A percentile compares a stretch with the other conserved stretches of the same genome.
Conservation (phyloP, 2,888 invertebrate species). For the Gymnoscelis rufifasciata region DNA sequence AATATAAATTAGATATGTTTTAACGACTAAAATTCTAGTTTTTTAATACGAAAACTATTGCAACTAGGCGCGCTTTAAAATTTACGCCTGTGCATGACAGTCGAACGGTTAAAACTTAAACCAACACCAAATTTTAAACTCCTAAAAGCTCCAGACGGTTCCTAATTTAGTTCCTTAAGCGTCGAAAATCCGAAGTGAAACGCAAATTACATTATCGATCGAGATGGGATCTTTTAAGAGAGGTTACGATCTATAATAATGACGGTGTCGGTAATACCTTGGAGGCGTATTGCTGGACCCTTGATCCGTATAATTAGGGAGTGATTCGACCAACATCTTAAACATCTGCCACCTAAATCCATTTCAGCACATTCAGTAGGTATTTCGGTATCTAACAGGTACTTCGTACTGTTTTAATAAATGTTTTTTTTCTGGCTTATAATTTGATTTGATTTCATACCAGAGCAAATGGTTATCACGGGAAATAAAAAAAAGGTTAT, state of each 20-base stretch:
- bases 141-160: not conserved
- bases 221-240: constrained; percentile 20
- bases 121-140: not conserved
- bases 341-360: constrained; percentile 24
- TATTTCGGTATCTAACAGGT: too few relatives aligned
- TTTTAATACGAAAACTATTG: too few relatives aligned
- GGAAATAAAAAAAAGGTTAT: too few relatives aligned
- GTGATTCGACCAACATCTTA: constrained; percentile 37
- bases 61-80: too few relatives aligned
- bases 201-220: constrained; percentile 17
- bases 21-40: too few relatives aligned
- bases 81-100: too few relatives aligned
- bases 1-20: too few relatives aligned
- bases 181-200: not conserved
- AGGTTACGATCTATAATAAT: constrained; percentile 20
- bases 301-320: constrained; percentile 42
- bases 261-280: constrained; percentile 27
- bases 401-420: too few relatives aligned
- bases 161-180: not conserved
- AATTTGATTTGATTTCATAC: too few relatives aligned
- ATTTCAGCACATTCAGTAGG: not conserved
- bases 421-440: too few relatives aligned
- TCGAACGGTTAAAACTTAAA: not conserved
- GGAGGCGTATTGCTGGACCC: constrained; percentile 31
- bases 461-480: too few relatives aligned